Percentiles rank a stretch among this genome's conserved stretches.
Conservation (phyloP, 2,113 vertebrate species). For the Laticauda laticaudata region DNA sequence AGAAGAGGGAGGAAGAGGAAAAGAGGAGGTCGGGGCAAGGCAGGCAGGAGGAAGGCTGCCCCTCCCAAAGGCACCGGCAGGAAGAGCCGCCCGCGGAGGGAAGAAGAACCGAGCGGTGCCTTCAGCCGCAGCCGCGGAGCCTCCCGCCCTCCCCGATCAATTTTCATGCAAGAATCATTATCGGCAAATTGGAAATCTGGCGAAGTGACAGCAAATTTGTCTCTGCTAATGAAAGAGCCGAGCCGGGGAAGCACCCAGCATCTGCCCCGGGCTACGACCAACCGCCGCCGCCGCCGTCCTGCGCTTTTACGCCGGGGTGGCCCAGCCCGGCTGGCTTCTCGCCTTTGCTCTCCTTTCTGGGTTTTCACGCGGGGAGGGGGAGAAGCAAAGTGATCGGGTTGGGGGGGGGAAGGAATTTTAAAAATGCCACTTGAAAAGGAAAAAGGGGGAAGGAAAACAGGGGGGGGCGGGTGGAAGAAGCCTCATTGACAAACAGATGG, state of each 20-base stretch:
- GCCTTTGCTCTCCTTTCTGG: slow-evolving; percentile 39
- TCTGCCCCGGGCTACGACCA: slow-evolving; percentile 68
- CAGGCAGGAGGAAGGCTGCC: neutral
- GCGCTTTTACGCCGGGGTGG: slow-evolving; percentile 13
- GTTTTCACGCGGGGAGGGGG: slow-evolving; percentile 3
- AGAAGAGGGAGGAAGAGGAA: neutral
- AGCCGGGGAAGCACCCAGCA: slow-evolving; percentile 76
- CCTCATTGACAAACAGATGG: neutral
- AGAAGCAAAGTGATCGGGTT: neutral
- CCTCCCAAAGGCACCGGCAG: neutral
- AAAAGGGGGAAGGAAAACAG: neutral
- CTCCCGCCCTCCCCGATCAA: slow-evolving; percentile 73
- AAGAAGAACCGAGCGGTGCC: neutral
- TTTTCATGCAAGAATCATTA: slow-evolving; percentile 88
- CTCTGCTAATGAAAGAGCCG: slow-evolving; percentile 83
- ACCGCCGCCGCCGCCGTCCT: slow-evolving; percentile 20
- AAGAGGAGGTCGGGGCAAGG: neutral
- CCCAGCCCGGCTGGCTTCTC: slow-evolving; percentile 34
- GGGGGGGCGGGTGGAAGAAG: neutral
- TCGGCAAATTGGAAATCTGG: slow-evolving; percentile 86
- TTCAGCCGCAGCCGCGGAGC: neutral
- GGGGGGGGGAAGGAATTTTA: neutral
- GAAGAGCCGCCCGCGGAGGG: neutral
- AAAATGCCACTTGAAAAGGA: neutral
- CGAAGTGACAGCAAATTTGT: slow-evolving; percentile 90